Conservation (phyloP, 2,888 invertebrate genomes). For the Acanthococcus lagerstroemiae region DNA sequence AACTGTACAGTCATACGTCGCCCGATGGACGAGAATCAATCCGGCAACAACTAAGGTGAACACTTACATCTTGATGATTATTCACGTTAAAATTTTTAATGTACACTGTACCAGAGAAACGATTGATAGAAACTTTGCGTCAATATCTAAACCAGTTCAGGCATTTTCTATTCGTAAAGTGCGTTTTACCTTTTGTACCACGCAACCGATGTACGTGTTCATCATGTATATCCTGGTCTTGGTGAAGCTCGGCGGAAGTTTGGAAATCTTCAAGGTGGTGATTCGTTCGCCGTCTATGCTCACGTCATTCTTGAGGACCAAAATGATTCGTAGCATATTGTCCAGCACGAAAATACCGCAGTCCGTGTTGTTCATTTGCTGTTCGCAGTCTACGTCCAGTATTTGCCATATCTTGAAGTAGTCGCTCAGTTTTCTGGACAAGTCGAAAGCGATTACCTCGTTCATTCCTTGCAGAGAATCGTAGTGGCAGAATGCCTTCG, state of each 20-base stretch:
- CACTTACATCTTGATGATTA: not conserved
- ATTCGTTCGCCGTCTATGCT: constrained; percentile 19
- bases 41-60: constrained; percentile 62
- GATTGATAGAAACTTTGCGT: not conserved
- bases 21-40: constrained; percentile 89
- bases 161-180: constrained; percentile 10
- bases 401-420: constrained; percentile 24
- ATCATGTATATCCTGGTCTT: constrained; percentile 27
- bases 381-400: constrained; percentile 23
- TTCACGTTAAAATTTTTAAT: not conserved
- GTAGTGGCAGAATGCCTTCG: constrained; percentile 18
- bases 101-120: no score
- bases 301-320: constrained; percentile 17
- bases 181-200: constrained; percentile 16
- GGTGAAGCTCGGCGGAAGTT: constrained; percentile 21
- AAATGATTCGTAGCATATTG: constrained; percentile 19
- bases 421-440: constrained; percentile 14
- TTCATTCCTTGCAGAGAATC: constrained; percentile 27
- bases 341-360: constrained; percentile 22
- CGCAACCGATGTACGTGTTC: constrained; percentile 17
- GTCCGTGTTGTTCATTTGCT: constrained; percentile 22
- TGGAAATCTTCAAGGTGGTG: constrained; percentile 5
- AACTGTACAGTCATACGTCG: constrained; percentile 82
- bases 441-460: constrained; percentile 13
- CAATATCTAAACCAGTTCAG: no score